phyloP scores from a whole-genome alignment of 2,797 vertebrate genomes.

The Dicrostonyx torquatus region DNA sequence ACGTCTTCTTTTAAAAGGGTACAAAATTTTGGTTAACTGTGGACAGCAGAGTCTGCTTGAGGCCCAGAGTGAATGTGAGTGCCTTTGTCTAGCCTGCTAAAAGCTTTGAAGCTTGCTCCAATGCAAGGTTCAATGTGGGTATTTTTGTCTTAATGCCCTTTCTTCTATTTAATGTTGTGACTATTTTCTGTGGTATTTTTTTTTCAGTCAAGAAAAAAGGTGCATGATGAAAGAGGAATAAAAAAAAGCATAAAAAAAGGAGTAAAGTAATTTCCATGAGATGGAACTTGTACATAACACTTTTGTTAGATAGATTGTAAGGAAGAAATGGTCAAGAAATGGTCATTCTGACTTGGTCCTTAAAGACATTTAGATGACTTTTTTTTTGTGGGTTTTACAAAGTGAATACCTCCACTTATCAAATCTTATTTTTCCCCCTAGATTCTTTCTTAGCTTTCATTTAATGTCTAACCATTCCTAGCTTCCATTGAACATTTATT shows the following conservation, averaged over 20 bases:
- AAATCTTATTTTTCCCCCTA: background rate
- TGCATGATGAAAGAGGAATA: background rate
- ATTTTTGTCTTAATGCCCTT: background rate
- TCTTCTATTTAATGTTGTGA: background rate
- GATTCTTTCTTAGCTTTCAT: background rate
- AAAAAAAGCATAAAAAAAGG: background rate
- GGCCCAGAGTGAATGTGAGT: background rate
- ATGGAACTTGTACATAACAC: background rate
- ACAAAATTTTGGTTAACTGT: background rate
- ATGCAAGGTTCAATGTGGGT: background rate
- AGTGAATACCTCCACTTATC: background rate
- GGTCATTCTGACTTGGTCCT: background rate
- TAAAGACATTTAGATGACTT: background rate
- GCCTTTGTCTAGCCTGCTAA: background rate
- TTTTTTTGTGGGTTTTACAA: background rate
- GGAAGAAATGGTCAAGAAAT: background rate
- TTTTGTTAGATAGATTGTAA: background rate
- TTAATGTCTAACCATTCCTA: background rate
- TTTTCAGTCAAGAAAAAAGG: background rate
- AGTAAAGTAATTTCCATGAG: background rate
- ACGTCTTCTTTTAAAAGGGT: no score
- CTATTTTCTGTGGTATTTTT: background rate
- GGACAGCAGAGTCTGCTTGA: background rate
- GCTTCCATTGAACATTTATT: background rate
- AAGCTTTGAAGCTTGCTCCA: background rate